These are phyloP conservation scores for Silvanus unidentatus DNA, from an alignment of 2,888 invertebrate species.

Conservation along the genomic window DNA sequence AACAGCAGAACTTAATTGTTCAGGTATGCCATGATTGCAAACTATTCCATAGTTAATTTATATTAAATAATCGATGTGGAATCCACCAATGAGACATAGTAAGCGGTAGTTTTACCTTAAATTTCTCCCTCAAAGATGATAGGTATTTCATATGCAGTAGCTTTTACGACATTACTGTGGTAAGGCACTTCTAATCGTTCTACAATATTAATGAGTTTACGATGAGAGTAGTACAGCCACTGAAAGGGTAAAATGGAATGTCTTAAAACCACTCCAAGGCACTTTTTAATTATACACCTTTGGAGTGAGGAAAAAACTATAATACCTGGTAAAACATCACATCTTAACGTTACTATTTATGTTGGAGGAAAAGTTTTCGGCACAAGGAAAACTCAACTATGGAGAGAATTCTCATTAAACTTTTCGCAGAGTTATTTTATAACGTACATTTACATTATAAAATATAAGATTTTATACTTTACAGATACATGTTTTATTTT, in stretches of 20 bases:
- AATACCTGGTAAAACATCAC: slow-evolving; percentile 15
- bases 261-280: slow-evolving; percentile 17
- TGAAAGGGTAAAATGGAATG: slow-evolving; percentile 17
- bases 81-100: slow-evolving; percentile 18
- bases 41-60: slow-evolving; percentile 25
- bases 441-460: slow-evolving; percentile 6
- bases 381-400: slow-evolving; percentile 6
- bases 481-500: no score
- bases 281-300: slow-evolving; percentile 20
- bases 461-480: neutral
- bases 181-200: slow-evolving; percentile 15
- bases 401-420: slow-evolving; percentile 29
- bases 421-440: slow-evolving; percentile 21
- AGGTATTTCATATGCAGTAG: slow-evolving; percentile 27
- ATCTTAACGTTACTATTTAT: slow-evolving; percentile 25
- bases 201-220: slow-evolving; percentile 19
- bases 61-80: slow-evolving; percentile 26
- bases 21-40: slow-evolving; percentile 17
- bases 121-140: slow-evolving; percentile 25
- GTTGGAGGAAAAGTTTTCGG: slow-evolving; percentile 20
- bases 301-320: slow-evolving; percentile 18
- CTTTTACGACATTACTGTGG: slow-evolving; percentile 14
- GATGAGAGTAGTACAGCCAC: slow-evolving; percentile 5
- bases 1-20: slow-evolving; percentile 13
- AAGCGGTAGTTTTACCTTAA: slow-evolving; percentile 19